phyloP scores from a whole-genome alignment of 2,888 invertebrate species.

The Helobdella robusta region DNA sequence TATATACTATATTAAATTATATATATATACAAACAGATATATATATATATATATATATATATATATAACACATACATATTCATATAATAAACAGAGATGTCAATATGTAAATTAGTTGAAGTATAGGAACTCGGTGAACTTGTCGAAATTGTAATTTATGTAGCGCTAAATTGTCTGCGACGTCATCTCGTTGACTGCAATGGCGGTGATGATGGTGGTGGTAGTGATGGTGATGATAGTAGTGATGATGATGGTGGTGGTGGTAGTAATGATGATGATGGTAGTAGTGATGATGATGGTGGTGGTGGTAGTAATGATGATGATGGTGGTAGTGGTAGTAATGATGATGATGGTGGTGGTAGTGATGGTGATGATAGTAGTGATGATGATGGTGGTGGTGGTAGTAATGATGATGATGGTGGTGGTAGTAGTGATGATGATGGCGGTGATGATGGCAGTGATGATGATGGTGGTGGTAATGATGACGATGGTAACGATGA shows the following conservation, averaged over 20 bases:
- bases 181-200: no score
- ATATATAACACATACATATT: no score
- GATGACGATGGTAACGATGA: background rate
- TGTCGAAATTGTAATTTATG: no score
- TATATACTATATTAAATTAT: no score
- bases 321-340: background rate
- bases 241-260: background rate
- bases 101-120: no score
- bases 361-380: background rate
- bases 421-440: background rate
- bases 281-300: background rate
- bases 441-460: background rate
- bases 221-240: background rate
- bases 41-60: no score
- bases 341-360: no score
- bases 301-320: background rate
- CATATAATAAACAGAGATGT: no score
- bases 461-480: background rate
- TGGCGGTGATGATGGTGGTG: no score
- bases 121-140: no score
- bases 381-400: background rate
- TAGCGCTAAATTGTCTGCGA: no score
- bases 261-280: slow-evolving; percentile 1
- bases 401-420: background rate
- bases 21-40: no score